Conservation (phyloP, 2,113 vertebrate genomes). For the Sclerurus mexicanus region DNA sequence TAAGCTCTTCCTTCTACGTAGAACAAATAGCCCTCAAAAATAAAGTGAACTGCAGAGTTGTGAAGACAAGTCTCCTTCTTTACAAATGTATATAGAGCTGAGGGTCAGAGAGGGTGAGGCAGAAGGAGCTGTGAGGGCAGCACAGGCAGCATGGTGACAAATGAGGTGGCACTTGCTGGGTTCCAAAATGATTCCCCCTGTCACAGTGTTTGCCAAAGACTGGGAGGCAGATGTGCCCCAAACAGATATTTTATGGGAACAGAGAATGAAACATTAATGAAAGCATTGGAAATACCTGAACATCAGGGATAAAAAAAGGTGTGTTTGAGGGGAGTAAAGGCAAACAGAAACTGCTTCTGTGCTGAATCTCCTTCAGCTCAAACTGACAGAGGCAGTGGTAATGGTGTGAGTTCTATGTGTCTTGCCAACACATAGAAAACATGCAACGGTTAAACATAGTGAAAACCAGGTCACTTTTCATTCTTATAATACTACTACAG, state of each 20-base stretch:
- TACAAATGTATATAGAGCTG: background rate
- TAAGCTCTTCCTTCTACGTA: background rate
- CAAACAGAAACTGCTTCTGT: background rate
- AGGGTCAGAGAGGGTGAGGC: background rate
- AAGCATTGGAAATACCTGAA: background rate
- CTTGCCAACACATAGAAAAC: accelerated
- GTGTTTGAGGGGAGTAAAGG: background rate
- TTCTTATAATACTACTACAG: background rate
- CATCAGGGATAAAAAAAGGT: background rate
- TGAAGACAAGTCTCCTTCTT: background rate
- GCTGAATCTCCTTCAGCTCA: background rate
- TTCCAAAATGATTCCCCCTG: background rate
- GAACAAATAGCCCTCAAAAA: background rate
- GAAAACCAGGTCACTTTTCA: accelerated
- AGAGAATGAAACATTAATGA: background rate
- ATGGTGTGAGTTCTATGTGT: accelerated
- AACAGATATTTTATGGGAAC: background rate
- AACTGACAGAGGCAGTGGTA: background rate
- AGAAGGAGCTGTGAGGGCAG: background rate
- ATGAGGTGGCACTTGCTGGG: background rate
- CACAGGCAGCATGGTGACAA: background rate
- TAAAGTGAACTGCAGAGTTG: background rate
- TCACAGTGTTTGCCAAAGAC: background rate
- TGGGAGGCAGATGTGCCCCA: background rate
- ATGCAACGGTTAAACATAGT: background rate